These are phyloP conservation scores for Odontocerum albicorne DNA, from an alignment of 2,888 invertebrate species.

Conservation along the genomic window DNA sequence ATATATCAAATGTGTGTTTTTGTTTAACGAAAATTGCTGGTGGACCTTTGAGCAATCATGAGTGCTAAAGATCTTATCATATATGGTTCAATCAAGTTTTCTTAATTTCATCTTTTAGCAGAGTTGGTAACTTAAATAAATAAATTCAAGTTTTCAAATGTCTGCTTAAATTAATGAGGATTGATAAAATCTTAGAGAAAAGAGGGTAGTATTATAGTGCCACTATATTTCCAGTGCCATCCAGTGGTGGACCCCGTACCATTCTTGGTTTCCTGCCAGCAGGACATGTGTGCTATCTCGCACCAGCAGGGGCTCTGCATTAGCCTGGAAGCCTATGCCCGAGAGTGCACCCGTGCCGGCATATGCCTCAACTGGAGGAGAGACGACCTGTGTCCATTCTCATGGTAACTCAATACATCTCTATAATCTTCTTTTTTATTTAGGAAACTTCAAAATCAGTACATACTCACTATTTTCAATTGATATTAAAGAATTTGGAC, in stretches of 20 bases:
- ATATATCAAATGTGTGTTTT: too few species aligned
- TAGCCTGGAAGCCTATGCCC: conserved; percentile 70
- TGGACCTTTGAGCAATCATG: too few species aligned
- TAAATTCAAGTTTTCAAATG: too few species aligned
- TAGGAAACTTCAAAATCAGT: too few species aligned
- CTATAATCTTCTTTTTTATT: conserved; percentile 5
- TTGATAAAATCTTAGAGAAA: background rate
- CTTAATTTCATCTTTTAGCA: too few species aligned
- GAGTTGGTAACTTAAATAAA: too few species aligned
- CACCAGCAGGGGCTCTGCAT: conserved; percentile 63
- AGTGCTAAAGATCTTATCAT: too few species aligned
- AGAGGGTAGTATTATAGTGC: background rate
- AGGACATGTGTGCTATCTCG: conserved; percentile 63
- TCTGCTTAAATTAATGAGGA: too few species aligned
- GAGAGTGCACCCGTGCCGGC: conserved; percentile 68
- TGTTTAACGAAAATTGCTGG: too few species aligned
- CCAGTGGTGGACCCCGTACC: conserved; percentile 69
- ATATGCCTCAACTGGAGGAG: conserved; percentile 76
- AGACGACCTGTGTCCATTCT: conserved; percentile 63
- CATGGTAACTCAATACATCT: conserved; percentile 59
- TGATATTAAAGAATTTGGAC: too few species aligned
- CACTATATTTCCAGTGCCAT: conserved; percentile 60
- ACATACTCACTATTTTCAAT: too few species aligned
- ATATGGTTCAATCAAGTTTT: too few species aligned
- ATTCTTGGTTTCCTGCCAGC: conserved; percentile 70